phyloP scores from a whole-genome alignment of 2,888 invertebrate species.

The Andrena haemorrhoa region DNA sequence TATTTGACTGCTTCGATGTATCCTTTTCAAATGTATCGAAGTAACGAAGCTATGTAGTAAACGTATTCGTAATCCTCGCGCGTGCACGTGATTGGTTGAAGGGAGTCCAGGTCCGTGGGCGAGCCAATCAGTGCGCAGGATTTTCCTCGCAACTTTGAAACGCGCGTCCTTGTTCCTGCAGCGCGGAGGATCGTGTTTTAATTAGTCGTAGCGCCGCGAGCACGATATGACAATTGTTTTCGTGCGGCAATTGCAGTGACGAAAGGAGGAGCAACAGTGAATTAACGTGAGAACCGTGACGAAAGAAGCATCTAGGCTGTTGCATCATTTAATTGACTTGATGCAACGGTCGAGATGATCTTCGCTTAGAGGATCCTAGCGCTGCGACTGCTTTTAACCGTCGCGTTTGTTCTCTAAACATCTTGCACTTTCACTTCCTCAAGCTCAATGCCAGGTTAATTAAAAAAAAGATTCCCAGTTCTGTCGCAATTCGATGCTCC shows the following conservation, averaged over 20 bases:
- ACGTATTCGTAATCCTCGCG: neutral
- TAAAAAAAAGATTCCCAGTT: neutral
- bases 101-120: neutral
- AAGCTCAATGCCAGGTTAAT: conserved; percentile 5
- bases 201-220: conserved; percentile 3
- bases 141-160: conserved; percentile 43
- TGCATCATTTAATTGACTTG: conserved; percentile 54
- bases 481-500: neutral
- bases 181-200: neutral
- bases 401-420: neutral
- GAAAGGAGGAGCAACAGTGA: conserved; percentile 14
- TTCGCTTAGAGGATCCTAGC: conserved; percentile 8
- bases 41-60: too few species aligned
- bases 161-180: conserved; percentile 10
- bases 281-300: conserved; percentile 59
- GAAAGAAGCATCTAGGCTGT: conserved; percentile 20
- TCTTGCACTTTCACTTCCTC: neutral
- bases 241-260: neutral
- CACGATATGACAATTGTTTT: conserved; percentile 13
- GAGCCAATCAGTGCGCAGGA: neutral
- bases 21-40: too few species aligned
- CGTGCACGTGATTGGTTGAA: conserved; percentile 10
- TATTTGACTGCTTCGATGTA: too few species aligned
- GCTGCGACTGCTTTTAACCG: neutral
- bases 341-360: conserved; percentile 18